These are phyloP conservation scores for Drosophila kanekoi DNA, from an alignment of 2,888 invertebrate genomes.

Conservation along the genomic window DNA sequence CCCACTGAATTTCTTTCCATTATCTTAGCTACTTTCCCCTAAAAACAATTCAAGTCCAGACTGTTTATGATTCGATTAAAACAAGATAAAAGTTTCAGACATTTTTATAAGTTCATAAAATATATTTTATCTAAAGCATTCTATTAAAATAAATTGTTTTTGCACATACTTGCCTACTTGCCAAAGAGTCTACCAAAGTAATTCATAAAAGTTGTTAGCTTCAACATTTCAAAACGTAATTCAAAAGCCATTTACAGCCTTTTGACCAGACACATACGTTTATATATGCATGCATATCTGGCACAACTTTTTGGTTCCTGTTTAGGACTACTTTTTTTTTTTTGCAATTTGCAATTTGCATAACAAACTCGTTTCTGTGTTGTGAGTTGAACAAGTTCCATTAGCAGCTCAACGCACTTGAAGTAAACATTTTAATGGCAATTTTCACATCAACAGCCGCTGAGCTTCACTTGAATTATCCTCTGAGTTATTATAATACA, in stretches of 20 bases:
- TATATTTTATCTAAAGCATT: slow-evolving; percentile 1
- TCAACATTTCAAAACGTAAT: background rate
- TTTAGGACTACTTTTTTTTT: background rate
- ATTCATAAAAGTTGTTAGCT: slow-evolving; percentile 9
- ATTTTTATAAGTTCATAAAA: background rate
- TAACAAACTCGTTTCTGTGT: slow-evolving; percentile 21
- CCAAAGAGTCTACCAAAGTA: slow-evolving; percentile 3
- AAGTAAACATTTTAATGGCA: slow-evolving; percentile 62
- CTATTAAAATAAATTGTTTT: slow-evolving; percentile 4
- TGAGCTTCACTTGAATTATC: slow-evolving; percentile 54
- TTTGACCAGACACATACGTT: slow-evolving; percentile 8
- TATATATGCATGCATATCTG: background rate
- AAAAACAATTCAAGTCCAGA: slow-evolving; percentile 9
- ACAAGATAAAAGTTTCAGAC: background rate
- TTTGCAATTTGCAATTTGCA: slow-evolving; percentile 41
- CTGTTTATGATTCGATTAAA: slow-evolving; percentile 12
- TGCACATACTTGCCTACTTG: background rate
- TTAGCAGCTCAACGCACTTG: slow-evolving; percentile 23
- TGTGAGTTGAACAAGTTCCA: slow-evolving; percentile 28
- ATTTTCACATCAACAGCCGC: slow-evolving; percentile 59
- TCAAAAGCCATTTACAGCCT: slow-evolving; percentile 6
- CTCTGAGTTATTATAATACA: slow-evolving; percentile 69
- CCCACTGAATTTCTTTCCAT: too few species aligned
- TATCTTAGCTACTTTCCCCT: background rate
- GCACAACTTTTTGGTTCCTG: background rate